These are phyloP conservation scores for Octodonta nipae DNA, from an alignment of 2,888 invertebrate species.

Conservation along the genomic window DNA sequence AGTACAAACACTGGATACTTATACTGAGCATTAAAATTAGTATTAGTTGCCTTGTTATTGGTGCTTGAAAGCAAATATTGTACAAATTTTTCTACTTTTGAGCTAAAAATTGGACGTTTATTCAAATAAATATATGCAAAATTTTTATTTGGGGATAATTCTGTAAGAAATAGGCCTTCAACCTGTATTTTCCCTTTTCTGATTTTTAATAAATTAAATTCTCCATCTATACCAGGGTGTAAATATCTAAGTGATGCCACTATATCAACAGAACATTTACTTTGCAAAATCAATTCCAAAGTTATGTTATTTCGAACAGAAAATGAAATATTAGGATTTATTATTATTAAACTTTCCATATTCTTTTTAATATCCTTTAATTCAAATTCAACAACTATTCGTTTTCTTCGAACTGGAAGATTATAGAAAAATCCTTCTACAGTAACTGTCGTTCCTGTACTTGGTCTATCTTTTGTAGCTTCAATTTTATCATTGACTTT, in stretches of 20 bases:
- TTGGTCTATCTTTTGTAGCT: constrained; percentile 39
- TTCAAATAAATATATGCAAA: constrained; percentile 56
- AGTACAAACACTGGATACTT: constrained; percentile 39
- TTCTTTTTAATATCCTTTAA: constrained; percentile 45
- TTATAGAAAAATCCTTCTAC: constrained; percentile 52
- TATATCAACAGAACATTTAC: constrained; percentile 42
- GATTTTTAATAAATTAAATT: constrained; percentile 32
- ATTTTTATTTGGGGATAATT: constrained; percentile 33
- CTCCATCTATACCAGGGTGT: constrained; percentile 33
- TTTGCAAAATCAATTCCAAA: constrained; percentile 45
- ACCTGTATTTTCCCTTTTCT: constrained; percentile 39
- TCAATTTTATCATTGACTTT: constrained; percentile 19
- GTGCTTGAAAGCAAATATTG: constrained; percentile 28
- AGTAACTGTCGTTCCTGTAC: constrained; percentile 59
- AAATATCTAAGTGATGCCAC: constrained; percentile 40
- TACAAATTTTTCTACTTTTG: constrained; percentile 38
- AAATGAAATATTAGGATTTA: constrained; percentile 51
- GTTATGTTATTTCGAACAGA: constrained; percentile 52
- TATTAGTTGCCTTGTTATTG: constrained; percentile 7
- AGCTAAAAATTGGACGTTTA: constrained; percentile 41
- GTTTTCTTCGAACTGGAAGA: constrained; percentile 46
- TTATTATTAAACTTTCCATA: constrained; percentile 50
- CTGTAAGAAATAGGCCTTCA: constrained; percentile 44
- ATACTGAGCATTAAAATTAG: constrained; percentile 9
- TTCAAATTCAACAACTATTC: constrained; percentile 41